phyloP scores from a whole-genome alignment of 1,140 invertebrate species.

The Mylabris phalerata region DNA sequence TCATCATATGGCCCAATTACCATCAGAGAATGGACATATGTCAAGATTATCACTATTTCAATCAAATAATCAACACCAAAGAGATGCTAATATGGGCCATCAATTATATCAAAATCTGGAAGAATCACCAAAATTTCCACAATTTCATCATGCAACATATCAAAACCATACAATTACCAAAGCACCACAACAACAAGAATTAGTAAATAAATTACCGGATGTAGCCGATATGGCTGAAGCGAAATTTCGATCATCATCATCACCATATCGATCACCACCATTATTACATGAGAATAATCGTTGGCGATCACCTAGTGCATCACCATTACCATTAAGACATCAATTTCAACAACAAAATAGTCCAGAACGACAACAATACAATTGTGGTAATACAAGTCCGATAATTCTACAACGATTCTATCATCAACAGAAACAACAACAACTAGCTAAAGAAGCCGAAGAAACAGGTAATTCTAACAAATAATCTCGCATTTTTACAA shows the following conservation, averaged over 20 bases:
- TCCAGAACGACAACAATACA: constrained; percentile 25
- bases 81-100: constrained; percentile 14
- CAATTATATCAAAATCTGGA: constrained; percentile 1
- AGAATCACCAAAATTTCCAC: constrained; percentile 21
- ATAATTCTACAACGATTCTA: constrained; percentile 56
- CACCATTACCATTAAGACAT: constrained; percentile 28
- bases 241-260: background rate
- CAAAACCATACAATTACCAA: constrained; percentile 13
- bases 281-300: constrained; percentile 2
- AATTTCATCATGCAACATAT: constrained; percentile 21
- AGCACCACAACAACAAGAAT: background rate
- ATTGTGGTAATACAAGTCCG: constrained; percentile 54
- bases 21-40: constrained; percentile 17
- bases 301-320: constrained; percentile 33
- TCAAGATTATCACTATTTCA: constrained; percentile 21
- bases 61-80: constrained; percentile 20
- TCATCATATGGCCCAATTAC: constrained; percentile 1
- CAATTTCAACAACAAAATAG: constrained; percentile 18
- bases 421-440: constrained; percentile 55
- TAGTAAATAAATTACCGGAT: background rate
- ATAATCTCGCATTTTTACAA: background rate
- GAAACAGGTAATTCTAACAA: constrained; percentile 26
- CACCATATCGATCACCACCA: background rate
- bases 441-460: constrained; percentile 38
- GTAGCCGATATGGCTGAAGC: constrained; percentile 5